Evolutionary conservation across 92 coral and sea anemone species (phyloP).

Genomic region (Epizoanthus stellaris): DNA sequence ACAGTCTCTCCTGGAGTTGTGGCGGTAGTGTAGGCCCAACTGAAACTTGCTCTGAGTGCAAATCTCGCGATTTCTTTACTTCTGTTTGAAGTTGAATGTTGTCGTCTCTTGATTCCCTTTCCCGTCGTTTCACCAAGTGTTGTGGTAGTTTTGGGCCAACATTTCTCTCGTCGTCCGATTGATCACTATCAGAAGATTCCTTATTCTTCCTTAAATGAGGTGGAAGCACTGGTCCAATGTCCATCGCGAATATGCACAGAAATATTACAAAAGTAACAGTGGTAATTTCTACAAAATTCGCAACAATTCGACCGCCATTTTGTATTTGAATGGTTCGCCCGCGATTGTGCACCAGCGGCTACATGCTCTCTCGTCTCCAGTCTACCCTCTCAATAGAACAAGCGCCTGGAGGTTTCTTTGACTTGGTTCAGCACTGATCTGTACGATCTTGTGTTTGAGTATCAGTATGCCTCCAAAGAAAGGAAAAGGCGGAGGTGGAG

Average conservation of each 20-base stretch:
- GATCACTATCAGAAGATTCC: conserved; percentile 11
- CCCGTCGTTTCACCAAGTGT: background rate
- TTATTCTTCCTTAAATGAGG: conserved; percentile 69
- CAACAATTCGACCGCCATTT: conserved; percentile 48
- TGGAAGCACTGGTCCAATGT: conserved; percentile 88
- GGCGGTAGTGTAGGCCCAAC: conserved; percentile 36
- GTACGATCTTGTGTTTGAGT: background rate
- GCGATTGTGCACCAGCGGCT: background rate
- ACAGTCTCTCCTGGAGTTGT: conserved; percentile 19
- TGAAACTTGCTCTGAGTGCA: background rate
- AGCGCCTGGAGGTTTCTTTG: background rate
- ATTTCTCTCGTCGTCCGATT: conserved; percentile 17
- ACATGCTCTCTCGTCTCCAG: background rate
- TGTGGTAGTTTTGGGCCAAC: conserved; percentile 41
- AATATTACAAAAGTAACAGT: background rate
- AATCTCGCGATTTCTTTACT: background rate
- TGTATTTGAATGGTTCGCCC: conserved; percentile 27
- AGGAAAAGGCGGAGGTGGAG: conserved; percentile 79
- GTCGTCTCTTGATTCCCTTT: conserved; percentile 5
- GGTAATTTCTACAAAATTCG: background rate
- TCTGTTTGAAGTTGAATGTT: background rate
- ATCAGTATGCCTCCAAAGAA: conserved; percentile 91
- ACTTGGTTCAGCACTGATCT: background rate
- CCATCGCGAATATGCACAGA: conserved; percentile 57
- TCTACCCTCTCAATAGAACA: background rate